A percentile compares a stretch with the other conserved stretches of the same genome.
phyloP scores from a whole-genome alignment of 2,113 vertebrate genomes.

The Labeo catla region DNA sequence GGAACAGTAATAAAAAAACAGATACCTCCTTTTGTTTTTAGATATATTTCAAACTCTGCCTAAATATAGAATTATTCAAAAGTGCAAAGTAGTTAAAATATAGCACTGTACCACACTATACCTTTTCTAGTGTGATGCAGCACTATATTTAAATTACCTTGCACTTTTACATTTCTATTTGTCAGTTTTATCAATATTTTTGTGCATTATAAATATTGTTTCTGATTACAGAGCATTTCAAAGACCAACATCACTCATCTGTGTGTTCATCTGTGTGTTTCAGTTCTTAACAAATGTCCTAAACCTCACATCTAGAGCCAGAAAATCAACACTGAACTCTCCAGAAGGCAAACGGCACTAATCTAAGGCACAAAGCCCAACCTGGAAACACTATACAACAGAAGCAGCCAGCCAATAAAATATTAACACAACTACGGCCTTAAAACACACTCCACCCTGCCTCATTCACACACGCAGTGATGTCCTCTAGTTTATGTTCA shows the following conservation, averaged over 20 bases:
- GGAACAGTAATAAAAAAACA: background rate
- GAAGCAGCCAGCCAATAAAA: slow-evolving; percentile 56
- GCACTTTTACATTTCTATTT: background rate
- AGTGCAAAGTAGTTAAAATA: background rate
- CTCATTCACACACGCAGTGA: background rate
- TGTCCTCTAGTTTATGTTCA: background rate
- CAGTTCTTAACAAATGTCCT: background rate
- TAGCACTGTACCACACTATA: background rate
- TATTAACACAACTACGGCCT: slow-evolving; percentile 48
- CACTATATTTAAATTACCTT: too few species aligned
- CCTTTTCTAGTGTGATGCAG: too few species aligned
- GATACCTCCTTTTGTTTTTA: background rate
- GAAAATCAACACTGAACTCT: slow-evolving; percentile 1
- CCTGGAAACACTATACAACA: slow-evolving; percentile 48
- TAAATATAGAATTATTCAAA: background rate
- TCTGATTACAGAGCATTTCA: background rate
- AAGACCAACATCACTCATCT: background rate
- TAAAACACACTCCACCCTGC: slow-evolving; percentile 10
- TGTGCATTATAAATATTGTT: background rate
- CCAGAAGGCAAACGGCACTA: slow-evolving; percentile 21
- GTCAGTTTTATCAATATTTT: background rate
- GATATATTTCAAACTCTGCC: background rate
- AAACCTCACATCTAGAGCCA: slow-evolving; percentile 2
- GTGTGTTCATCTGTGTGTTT: background rate
- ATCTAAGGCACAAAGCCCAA: slow-evolving; percentile 22